Conservation (phyloP, 2,888 invertebrate genomes). For the Drosophila affinis region DNA sequence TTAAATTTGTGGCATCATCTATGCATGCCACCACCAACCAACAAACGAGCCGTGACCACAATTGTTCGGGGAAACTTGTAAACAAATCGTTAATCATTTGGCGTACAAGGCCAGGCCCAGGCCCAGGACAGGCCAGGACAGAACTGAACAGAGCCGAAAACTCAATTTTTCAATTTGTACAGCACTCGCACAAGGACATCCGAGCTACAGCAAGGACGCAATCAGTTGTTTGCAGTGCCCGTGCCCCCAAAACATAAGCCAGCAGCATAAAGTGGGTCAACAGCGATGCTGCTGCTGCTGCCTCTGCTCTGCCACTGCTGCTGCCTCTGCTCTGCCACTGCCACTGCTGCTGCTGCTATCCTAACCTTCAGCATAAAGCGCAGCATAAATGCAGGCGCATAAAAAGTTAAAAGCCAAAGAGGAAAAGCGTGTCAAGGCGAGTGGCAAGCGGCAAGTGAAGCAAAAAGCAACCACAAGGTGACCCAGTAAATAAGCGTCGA, state of each 20-base stretch:
- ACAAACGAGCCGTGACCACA: background rate
- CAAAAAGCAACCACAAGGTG: constrained; percentile 55
- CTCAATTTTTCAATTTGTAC: constrained; percentile 50
- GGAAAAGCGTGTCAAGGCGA: constrained; percentile 71
- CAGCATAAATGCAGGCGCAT: constrained; percentile 72
- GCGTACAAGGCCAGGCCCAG: constrained; percentile 31
- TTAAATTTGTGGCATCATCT: background rate
- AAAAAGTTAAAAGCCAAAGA: constrained; percentile 33
- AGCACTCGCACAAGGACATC: constrained; percentile 57
- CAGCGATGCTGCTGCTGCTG: constrained; percentile 42
- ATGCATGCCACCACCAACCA: too few species aligned
- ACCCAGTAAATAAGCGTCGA: constrained; percentile 70
- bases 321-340: constrained; percentile 18
- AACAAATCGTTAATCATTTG: constrained; percentile 60
- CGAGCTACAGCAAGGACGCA: constrained; percentile 57
- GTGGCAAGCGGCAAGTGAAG: constrained; percentile 23
- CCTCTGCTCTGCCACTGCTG: constrained; percentile 28
- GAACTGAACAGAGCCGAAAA: constrained; percentile 14
- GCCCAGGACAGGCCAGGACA: constrained; percentile 9
- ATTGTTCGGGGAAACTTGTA: constrained; percentile 27
- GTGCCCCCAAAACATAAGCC: constrained; percentile 30
- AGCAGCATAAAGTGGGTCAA: constrained; percentile 62
- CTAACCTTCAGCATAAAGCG: constrained; percentile 50
- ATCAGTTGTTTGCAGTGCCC: constrained; percentile 34
- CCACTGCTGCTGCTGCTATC: constrained; percentile 26